phyloP scores from a whole-genome alignment of 2,797 vertebrate genomes.

The Trematomus bernacchii region DNA sequence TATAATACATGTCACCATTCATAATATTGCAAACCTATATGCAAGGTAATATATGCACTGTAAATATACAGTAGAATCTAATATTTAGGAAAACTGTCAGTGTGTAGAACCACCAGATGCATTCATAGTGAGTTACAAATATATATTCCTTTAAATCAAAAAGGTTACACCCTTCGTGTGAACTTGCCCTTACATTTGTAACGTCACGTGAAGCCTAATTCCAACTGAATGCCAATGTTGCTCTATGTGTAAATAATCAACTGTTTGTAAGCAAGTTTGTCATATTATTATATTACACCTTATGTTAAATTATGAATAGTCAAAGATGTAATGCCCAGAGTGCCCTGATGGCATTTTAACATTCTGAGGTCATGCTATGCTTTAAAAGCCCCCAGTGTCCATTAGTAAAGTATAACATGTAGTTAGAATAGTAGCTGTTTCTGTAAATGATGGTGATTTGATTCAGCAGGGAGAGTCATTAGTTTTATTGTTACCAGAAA shows the following conservation, averaged over 20 bases:
- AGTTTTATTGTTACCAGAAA: conserved; percentile 29
- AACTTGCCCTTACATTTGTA: neutral
- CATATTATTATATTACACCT: neutral
- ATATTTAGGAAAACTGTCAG: no score
- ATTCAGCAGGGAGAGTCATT: neutral
- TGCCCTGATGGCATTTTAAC: neutral
- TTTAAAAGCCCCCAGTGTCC: neutral
- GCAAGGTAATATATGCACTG: no score
- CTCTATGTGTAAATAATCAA: neutral
- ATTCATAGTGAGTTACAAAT: no score
- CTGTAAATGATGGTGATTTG: conserved; percentile 5
- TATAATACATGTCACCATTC: no score
- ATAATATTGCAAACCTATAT: no score
- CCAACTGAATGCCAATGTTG: neutral
- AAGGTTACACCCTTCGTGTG: no score
- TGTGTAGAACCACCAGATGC: no score
- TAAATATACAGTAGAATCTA: no score
- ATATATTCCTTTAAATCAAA: no score
- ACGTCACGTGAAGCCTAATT: neutral
- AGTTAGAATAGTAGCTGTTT: neutral
- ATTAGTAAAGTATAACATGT: neutral
- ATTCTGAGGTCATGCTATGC: neutral
- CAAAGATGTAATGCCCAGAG: neutral
- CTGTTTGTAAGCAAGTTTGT: neutral
- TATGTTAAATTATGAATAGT: neutral